phyloP scores from a whole-genome alignment of 2,113 vertebrate species.

The Todiramphus chloris region DNA sequence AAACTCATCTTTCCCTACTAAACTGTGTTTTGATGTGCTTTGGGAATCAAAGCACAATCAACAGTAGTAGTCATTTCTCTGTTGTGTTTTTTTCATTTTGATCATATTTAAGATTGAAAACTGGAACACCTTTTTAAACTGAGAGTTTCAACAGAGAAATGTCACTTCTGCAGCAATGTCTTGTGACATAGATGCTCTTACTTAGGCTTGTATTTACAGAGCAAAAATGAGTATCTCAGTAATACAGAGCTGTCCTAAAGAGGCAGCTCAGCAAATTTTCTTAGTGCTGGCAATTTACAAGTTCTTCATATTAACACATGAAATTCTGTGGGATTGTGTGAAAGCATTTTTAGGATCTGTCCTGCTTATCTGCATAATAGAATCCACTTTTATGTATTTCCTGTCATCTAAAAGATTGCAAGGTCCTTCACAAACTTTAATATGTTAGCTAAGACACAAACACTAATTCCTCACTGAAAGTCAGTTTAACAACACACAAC shows the following conservation, averaged over 20 bases:
- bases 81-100: neutral
- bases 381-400: neutral
- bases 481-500: neutral
- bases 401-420: neutral
- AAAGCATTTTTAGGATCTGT: conserved; percentile 11
- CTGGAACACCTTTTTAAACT: neutral
- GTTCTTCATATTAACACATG: conserved; percentile 27
- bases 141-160: neutral
- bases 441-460: neutral
- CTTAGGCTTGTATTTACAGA: neutral
- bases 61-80: neutral
- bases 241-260: conserved; percentile 1
- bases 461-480: neutral
- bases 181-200: neutral
- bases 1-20: neutral
- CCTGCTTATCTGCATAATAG: neutral
- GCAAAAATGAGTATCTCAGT: neutral
- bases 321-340: neutral
- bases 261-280: conserved; percentile 29
- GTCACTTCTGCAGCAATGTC: neutral
- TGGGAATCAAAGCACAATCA: neutral
- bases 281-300: conserved; percentile 17
- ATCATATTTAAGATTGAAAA: conserved; percentile 13
- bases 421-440: neutral
- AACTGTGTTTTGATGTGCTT: neutral